These are phyloP conservation scores for Drosophila arawakana DNA, from an alignment of 1,140 invertebrate species.

Conservation along the genomic window DNA sequence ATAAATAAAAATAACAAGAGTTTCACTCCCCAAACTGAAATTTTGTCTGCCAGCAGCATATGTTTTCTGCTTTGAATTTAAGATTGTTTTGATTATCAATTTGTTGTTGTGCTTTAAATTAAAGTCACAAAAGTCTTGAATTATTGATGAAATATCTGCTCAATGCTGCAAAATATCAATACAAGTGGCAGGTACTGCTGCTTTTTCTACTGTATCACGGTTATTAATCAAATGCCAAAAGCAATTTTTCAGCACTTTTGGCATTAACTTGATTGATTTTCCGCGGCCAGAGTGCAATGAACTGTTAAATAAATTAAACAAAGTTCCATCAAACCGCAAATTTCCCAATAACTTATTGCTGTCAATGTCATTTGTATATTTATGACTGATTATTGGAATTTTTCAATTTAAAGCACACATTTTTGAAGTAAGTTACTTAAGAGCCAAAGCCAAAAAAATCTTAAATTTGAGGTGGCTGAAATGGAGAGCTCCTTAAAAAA, in stretches of 20 bases:
- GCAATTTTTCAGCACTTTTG: constrained; percentile 17
- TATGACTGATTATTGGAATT: constrained; percentile 17
- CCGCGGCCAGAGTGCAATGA: constrained; percentile 19
- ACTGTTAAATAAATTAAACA: constrained; percentile 35
- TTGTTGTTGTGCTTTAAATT: constrained; percentile 2
- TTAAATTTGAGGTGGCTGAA: too few relatives aligned
- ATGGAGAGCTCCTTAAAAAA: too few relatives aligned
- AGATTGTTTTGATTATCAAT: not conserved
- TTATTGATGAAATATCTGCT: not conserved
- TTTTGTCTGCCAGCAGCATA: not conserved
- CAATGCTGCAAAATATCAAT: not conserved
- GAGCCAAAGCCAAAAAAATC: too few relatives aligned
- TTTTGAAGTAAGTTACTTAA: too few relatives aligned
- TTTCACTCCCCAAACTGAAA: not conserved
- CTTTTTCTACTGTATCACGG: not conserved
- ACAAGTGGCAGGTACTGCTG: not conserved
- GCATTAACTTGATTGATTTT: constrained; percentile 31
- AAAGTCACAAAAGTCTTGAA: not conserved
- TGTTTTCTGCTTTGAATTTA: not conserved
- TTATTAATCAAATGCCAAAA: constrained; percentile 23
- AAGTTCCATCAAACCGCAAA: constrained; percentile 23
- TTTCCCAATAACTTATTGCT: constrained; percentile 20
- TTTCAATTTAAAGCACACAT: not conserved
- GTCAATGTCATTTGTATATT: constrained; percentile 1
- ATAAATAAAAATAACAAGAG: not conserved